Conservation (phyloP, 2,888 invertebrate species). For the Conomelus anceps region DNA sequence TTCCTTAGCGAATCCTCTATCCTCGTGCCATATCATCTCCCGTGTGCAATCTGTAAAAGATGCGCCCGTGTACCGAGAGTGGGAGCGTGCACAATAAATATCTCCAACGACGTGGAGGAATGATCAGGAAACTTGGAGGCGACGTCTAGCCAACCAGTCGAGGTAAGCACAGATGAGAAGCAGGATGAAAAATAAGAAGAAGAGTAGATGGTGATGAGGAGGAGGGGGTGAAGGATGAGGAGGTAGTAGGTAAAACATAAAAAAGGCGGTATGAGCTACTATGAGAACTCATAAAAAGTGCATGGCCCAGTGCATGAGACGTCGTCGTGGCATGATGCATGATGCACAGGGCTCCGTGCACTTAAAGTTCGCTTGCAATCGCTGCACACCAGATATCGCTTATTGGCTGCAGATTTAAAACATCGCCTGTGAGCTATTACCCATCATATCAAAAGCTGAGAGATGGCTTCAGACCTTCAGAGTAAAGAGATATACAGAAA, state of each 20-base stretch:
- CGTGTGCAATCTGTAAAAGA: neutral
- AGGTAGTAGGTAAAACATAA: neutral
- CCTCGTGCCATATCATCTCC: neutral
- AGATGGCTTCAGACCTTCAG: no score
- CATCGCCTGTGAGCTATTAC: neutral
- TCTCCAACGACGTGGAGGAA: neutral
- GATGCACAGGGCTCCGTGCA: neutral
- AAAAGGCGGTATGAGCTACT: neutral
- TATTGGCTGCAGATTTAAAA: neutral
- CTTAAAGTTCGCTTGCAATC: neutral
- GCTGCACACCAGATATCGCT: neutral
- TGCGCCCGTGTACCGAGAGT: neutral
- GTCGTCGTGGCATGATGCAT: neutral
- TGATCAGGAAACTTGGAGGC: neutral
- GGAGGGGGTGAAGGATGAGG: neutral
- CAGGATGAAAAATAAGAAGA: neutral
- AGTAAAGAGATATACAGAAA: no score
- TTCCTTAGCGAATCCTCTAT: neutral
- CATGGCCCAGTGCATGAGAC: neutral
- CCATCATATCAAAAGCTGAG: no score
- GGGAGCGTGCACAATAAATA: constrained; percentile 11
- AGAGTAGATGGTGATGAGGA: neutral
- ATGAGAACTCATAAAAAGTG: neutral
- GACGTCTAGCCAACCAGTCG: neutral
- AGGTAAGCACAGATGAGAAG: neutral